Evolutionary conservation across 2,888 invertebrate genomes (phyloP), one percentile per base, ranked within the genome.

Genomic region (Hylaea fasciaria): DNA sequence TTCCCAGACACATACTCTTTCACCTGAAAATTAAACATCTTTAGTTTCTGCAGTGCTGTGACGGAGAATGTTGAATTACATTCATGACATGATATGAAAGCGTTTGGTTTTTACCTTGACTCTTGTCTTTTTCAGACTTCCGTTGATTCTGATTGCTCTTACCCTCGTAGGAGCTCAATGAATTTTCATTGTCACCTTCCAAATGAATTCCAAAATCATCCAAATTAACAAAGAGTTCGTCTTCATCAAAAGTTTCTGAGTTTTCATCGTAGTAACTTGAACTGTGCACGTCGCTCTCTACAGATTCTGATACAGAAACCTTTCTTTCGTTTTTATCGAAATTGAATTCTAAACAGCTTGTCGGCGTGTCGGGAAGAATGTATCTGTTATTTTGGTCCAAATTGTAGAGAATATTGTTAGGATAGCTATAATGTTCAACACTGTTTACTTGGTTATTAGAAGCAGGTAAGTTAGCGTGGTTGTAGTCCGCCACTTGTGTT

Each of bases 1-100:
- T 62, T 96, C 95, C 98, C 98, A 98, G 71, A 95, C 94, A 82
- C 98, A 98, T 14, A 83, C 74, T 71, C 87, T 78, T 71, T 92
- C 93, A 65, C 87, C 93, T 92, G 70, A 69, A 69, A 43, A 58
- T 29, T 43, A 9, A 55, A 49, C 1, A 5, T n/a, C 12, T 10
- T 40, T 14, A 40, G 37, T 32, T 32, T 32, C 32, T 8, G 32
- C 22, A 3, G 22, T 11, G 5, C 22, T 22, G 22, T 11, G 5
- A 35, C 9, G 10, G 35, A 35, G 35, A 22, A 22, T 22, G 2
- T 22, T 5, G 3, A 22, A 22, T 22, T 5, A 22, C 22, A 22
- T 22, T 22, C 5, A 32, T 32, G 1, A 32, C 7, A 1, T 7
- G 9, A 32, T 9, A 7, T n/a, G 44, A 50, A 14, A 17, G 13